Percentiles rank a stretch among this genome's conserved stretches.
These are phyloP conservation scores for Knipowitschia caucasica DNA, from an alignment of 2,797 vertebrate genomes.

Conservation along the genomic window DNA sequence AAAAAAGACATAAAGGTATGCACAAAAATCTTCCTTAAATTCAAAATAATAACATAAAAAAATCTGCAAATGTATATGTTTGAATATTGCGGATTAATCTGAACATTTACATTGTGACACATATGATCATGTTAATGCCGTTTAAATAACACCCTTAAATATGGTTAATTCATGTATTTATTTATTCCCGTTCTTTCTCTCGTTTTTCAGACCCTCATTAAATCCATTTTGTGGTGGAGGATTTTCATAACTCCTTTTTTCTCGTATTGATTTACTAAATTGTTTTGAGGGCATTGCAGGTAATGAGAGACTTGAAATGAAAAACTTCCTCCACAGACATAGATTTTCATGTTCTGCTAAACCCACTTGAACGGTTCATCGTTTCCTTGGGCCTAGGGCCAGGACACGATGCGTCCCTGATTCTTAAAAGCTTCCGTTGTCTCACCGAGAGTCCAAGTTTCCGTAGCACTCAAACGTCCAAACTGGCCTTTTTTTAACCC, in stretches of 20 bases:
- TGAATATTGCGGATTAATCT: too few relatives aligned
- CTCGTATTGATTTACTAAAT: neutral
- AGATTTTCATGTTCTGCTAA: neutral
- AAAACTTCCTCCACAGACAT: neutral
- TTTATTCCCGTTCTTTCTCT: too few relatives aligned
- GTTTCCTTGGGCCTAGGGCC: conserved; percentile 7
- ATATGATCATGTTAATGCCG: too few relatives aligned
- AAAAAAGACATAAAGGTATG: too few relatives aligned
- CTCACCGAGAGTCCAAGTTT: neutral
- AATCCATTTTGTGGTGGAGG: neutral
- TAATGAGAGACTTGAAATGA: neutral
- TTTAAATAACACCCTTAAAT: neutral
- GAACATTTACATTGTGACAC: too few relatives aligned
- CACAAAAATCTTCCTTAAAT: too few relatives aligned
- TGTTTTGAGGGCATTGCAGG: neutral
- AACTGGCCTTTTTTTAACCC: neutral
- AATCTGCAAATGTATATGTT: too few relatives aligned
- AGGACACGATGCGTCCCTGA: conserved; percentile 14
- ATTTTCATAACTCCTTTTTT: neutral
- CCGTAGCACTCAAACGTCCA: neutral
- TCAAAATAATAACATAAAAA: too few relatives aligned
- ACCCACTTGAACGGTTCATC: conserved; percentile 4
- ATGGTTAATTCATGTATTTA: too few relatives aligned
- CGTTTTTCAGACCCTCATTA: neutral
- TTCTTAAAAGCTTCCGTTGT: conserved; percentile 6